Evolutionary conservation across 2,797 vertebrate species (phyloP), one percentile per base, ranked within the genome.

Genomic region (Rhinophrynus dorsalis): DNA sequence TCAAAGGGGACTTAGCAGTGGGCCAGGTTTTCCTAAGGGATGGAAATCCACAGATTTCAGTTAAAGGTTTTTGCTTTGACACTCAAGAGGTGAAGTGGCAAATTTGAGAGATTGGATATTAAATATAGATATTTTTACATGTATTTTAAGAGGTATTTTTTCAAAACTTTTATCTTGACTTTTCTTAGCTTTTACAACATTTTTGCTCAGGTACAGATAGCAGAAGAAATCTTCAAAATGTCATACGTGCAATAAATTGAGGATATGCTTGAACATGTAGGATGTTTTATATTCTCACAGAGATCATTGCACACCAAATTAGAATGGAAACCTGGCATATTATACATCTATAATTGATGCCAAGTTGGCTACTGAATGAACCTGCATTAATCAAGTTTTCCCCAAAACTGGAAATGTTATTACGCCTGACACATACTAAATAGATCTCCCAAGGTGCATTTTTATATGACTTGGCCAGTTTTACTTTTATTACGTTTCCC

Each of bases 401-500:
- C 59, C 32, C 10, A 57, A 70, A 56, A 48, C 51, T 71, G 68
- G 59, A 71, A 56, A 70, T 57, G 27, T 62, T 71, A 71, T 63
- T 63, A 63, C 30, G 48, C 63, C 63, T 71, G 61, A 63, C 68
- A 71, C 51, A 56, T 71, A 63, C 56, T 71, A 63, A 51, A 71
- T 56, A 55, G 51, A 48, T 38, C 68, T 71, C 51, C n/a, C 29
- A 51, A 63, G 68, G 44, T 56, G 51, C 30, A 15, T 48, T 63
- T 57, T 71, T 47, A 71, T 60, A 61, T 62, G 55, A 45, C 59
- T 71, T 71, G 59, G 68, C 50, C 24, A 47, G 17, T 15, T 13
- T 38, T 40, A 1, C 30, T 58, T 63, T 71, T 48, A 71, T 63
- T 47, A 61, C 27, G 30, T 63, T 63, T 38, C 40, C 51, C 51